Percentiles rank a stretch among this genome's conserved stretches.
phyloP scores from a whole-genome alignment of 2,888 invertebrate species.

The Anaspis maculata region DNA sequence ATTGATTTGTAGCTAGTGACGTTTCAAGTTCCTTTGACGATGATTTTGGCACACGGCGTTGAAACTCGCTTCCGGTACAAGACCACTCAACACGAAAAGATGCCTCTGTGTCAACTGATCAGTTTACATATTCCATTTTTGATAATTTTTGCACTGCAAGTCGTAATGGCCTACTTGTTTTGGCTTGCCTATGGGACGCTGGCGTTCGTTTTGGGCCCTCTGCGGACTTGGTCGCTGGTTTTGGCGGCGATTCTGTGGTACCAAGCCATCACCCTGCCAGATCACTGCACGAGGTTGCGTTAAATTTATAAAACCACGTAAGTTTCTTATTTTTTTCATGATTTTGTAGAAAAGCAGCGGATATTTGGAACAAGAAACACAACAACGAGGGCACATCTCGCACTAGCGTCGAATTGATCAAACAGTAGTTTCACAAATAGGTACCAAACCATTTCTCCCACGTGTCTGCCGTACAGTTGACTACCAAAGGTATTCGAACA shows the following conservation, averaged over 20 bases:
- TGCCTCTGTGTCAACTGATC: conserved; percentile 21
- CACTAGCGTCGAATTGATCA: too few species aligned
- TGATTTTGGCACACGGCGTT: conserved; percentile 61
- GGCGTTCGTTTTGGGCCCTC: conserved; percentile 67
- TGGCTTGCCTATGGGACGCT: conserved; percentile 73
- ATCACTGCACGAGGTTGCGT: conserved; percentile 51
- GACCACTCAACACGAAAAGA: conserved; percentile 26
- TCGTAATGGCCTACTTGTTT: conserved; percentile 65
- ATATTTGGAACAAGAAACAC: conserved; percentile 16
- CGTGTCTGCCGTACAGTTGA: too few species aligned
- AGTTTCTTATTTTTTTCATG: conserved; percentile 3
- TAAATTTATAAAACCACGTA: neutral
- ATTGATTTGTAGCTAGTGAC: conserved; percentile 53
- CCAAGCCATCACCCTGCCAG: conserved; percentile 52
- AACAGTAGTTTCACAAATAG: too few species aligned
- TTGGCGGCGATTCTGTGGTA: conserved; percentile 62
- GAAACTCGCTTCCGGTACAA: conserved; percentile 38
- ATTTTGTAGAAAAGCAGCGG: conserved; percentile 17
- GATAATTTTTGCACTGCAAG: conserved; percentile 50
- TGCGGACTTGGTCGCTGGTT: conserved; percentile 71
- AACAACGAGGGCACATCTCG: too few species aligned
- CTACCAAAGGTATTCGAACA: too few species aligned
- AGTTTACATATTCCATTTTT: conserved; percentile 46
- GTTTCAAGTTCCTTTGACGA: conserved; percentile 68
- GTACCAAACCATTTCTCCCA: too few species aligned